Conservation (phyloP, 2,797 vertebrate species). For the Sebastes umbrosus region DNA sequence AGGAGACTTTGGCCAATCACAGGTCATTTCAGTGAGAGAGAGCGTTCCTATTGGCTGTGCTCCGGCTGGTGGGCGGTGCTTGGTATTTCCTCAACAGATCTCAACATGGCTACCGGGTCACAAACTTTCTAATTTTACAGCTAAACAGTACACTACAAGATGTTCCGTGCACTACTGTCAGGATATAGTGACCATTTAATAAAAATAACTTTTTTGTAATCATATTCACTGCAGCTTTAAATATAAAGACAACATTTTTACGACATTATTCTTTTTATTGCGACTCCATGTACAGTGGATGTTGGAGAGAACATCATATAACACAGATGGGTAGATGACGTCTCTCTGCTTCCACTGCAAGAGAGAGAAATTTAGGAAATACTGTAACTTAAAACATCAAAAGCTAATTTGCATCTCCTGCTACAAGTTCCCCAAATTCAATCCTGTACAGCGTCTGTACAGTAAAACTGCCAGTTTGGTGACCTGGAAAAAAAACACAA, state of each 20-base stretch:
- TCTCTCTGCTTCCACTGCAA: neutral
- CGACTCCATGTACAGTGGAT: neutral
- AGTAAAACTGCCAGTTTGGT: slow-evolving; percentile 37
- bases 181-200: too few relatives aligned
- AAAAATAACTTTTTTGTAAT: too few relatives aligned
- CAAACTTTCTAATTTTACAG: too few relatives aligned
- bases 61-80: too few relatives aligned
- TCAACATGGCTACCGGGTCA: too few relatives aligned
- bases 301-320: neutral
- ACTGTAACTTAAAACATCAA: slow-evolving; percentile 53
- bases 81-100: too few relatives aligned
- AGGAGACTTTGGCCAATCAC: too few relatives aligned
- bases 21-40: too few relatives aligned
- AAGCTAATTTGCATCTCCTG: slow-evolving; percentile 43
- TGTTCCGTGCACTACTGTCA: too few relatives aligned
- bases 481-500: slow-evolving; percentile 63
- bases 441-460: slow-evolving; percentile 30
- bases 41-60: too few relatives aligned
- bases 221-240: too few relatives aligned
- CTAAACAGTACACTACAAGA: too few relatives aligned
- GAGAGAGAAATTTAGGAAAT: slow-evolving; percentile 16
- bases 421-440: slow-evolving; percentile 28
- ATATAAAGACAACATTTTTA: neutral
- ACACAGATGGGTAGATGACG: neutral
- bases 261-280: neutral